These are phyloP conservation scores for Strigops habroptila DNA, from an alignment of 2,113 vertebrate genomes.

Conservation along the genomic window DNA sequence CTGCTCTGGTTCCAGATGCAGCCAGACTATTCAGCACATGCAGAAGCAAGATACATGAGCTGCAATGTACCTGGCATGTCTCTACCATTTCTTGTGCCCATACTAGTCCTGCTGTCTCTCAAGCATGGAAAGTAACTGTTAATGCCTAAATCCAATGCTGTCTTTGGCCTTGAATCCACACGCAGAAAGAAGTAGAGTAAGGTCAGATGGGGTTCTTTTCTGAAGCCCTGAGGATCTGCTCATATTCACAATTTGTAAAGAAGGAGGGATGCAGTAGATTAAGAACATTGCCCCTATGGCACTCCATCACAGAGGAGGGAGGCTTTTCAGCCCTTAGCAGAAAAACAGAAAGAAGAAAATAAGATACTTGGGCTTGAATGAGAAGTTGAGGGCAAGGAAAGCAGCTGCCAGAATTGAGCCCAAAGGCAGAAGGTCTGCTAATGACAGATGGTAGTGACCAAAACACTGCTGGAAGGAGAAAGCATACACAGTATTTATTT, in stretches of 20 bases:
- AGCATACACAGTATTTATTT: slow-evolving; percentile 32
- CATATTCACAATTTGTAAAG: background rate
- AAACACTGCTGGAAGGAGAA: slow-evolving; percentile 35
- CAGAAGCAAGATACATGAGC: background rate
- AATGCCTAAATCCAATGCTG: background rate
- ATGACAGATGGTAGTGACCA: slow-evolving; percentile 47
- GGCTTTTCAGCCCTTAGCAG: background rate
- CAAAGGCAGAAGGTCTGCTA: slow-evolving; percentile 51
- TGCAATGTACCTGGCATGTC: accelerated
- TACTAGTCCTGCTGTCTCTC: background rate
- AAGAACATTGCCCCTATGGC: background rate
- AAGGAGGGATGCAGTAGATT: background rate
- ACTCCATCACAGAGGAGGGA: background rate
- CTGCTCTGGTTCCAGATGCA: background rate
- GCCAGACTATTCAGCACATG: accelerated
- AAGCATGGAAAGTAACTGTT: background rate
- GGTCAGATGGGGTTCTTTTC: slow-evolving; percentile 11
- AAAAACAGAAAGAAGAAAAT: background rate
- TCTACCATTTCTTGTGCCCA: accelerated
- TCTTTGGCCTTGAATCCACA: background rate
- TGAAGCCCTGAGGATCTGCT: background rate
- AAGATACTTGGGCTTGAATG: background rate
- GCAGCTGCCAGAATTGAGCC: slow-evolving; percentile 47
- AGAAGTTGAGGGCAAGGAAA: slow-evolving; percentile 19
- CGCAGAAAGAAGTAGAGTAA: background rate